These are phyloP conservation scores for Chrysogorgia sp. DNA, from an alignment of 92 coral and sea anemone genomes.

Conservation along the genomic window DNA sequence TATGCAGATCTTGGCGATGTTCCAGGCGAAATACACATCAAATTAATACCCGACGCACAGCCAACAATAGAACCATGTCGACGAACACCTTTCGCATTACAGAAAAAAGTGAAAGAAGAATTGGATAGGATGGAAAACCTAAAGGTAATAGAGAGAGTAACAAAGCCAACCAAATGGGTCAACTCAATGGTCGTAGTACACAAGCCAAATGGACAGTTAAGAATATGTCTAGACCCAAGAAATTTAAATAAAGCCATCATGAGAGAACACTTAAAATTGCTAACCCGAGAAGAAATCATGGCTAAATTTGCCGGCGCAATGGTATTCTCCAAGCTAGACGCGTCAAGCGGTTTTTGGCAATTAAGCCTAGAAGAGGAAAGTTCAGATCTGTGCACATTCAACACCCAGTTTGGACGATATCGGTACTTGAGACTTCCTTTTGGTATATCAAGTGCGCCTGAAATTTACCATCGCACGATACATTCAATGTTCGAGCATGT, in stretches of 20 bases:
- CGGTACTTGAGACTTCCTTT: constrained; percentile 38
- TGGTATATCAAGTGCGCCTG: constrained; percentile 32
- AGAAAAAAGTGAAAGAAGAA: constrained; percentile 33
- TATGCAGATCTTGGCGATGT: constrained; percentile 28
- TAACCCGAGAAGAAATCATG: constrained; percentile 42
- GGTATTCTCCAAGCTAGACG: constrained; percentile 47
- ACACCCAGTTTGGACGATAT: constrained; percentile 49
- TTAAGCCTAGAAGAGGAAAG: constrained; percentile 16
- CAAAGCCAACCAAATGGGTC: constrained; percentile 58
- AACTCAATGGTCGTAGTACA: too few relatives aligned
- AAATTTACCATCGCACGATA: constrained; percentile 41
- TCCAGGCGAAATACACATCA: constrained; percentile 1
- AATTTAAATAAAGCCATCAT: too few relatives aligned
- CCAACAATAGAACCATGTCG: too few relatives aligned
- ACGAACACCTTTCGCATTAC: constrained; percentile 36
- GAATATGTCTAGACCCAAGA: too few relatives aligned
- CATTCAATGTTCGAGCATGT: constrained; percentile 35
- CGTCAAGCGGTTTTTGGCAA: constrained; percentile 48
- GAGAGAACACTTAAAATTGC: constrained; percentile 44
- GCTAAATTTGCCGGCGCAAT: constrained; percentile 49
- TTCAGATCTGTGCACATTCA: constrained; percentile 30
- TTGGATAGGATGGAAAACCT: constrained; percentile 51
- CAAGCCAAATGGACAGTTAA: too few relatives aligned
- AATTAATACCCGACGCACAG: constrained; percentile 34
- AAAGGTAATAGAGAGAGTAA: constrained; percentile 40